Evolutionary conservation across 2,113 vertebrate species (phyloP).

Genomic region (Brachyhypopomus gauderio): DNA sequence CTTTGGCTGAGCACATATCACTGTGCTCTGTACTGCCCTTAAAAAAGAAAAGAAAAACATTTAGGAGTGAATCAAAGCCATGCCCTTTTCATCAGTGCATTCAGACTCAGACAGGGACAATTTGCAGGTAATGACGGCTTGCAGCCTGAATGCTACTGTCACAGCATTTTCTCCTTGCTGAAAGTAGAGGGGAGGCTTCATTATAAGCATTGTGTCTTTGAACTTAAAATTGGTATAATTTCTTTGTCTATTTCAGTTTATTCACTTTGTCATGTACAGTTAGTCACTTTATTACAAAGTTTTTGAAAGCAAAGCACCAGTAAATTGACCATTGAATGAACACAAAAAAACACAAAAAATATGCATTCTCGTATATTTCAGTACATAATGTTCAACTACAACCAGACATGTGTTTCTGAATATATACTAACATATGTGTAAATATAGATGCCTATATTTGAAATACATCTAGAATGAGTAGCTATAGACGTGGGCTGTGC

Average conservation of each 20-base stretch:
- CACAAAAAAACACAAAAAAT: not conserved
- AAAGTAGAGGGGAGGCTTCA: constrained; percentile 31
- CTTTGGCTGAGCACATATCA: constrained; percentile 46
- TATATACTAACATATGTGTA: not conserved
- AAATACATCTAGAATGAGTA: no score
- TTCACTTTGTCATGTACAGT: constrained; percentile 14
- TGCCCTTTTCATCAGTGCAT: constrained; percentile 52
- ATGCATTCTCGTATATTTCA: not conserved
- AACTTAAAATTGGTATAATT: constrained; percentile 21
- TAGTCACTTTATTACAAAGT: not conserved
- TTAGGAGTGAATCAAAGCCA: constrained; percentile 51
- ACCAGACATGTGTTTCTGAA: not conserved
- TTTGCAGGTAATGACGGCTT: constrained; percentile 54
- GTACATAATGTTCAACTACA: not conserved
- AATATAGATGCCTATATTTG: no score
- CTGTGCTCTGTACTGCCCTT: constrained; percentile 12
- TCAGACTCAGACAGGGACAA: constrained; percentile 53
- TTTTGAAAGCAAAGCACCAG: not conserved
- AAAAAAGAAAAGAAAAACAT: constrained; percentile 6
- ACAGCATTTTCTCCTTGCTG: constrained; percentile 26
- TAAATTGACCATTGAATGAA: not conserved
- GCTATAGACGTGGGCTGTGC: no score
- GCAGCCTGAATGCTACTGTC: constrained; percentile 47
- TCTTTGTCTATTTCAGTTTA: constrained; percentile 37
- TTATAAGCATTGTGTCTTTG: constrained; percentile 35